phyloP scores from a whole-genome alignment of 1,140 invertebrate genomes.

The Brachionus koreanus region DNA sequence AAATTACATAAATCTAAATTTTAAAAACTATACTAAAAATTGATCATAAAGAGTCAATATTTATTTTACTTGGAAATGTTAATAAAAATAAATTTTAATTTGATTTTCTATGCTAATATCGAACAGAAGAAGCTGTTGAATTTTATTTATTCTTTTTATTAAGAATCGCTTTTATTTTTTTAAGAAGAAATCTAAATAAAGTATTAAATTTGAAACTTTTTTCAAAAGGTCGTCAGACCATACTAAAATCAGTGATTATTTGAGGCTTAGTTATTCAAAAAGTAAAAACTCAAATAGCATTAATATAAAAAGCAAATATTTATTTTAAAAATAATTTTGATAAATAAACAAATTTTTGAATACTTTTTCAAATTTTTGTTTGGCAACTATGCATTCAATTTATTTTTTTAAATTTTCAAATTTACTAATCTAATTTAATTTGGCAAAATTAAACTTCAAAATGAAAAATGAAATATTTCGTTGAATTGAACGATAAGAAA shows the following conservation, averaged over 20 bases:
- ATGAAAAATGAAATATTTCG: no score
- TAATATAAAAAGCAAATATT: background rate
- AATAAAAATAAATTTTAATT: no score
- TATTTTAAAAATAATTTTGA: background rate
- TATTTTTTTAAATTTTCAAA: no score
- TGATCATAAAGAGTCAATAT: no score
- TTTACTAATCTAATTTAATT: no score
- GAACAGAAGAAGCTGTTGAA: background rate
- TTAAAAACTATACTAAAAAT: no score
- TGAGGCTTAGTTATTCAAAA: background rate
- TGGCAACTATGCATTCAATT: background rate
- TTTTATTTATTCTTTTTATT: background rate
- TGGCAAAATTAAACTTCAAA: no score
- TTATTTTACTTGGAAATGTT: no score
- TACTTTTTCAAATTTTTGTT: background rate
- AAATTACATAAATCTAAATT: no score
- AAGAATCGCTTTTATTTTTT: background rate
- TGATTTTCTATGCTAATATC: background rate
- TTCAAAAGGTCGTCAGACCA: background rate
- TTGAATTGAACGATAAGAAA: no score
- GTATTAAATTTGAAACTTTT: background rate
- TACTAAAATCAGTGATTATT: background rate
- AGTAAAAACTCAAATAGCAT: background rate
- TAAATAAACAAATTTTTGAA: background rate
- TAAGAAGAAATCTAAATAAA: background rate